These are phyloP conservation scores for Callorhinus ursinus DNA, from an alignment of 2,113 vertebrate genomes.

Conservation along the genomic window DNA sequence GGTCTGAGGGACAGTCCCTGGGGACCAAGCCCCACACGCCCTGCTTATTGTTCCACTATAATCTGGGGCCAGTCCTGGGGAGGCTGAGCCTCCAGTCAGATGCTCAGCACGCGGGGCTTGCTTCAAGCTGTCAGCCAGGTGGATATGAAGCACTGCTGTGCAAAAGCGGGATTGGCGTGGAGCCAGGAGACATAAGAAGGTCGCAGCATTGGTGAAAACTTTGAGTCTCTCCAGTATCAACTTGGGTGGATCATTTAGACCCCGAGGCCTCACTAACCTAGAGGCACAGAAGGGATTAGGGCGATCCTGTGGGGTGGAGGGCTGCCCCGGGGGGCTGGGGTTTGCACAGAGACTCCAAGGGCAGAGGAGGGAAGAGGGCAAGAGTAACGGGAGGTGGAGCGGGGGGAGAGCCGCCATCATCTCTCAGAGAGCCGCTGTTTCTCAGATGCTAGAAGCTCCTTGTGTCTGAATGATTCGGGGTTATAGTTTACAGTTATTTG, in stretches of 20 bases:
- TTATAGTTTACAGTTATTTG: background rate
- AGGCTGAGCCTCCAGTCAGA: background rate
- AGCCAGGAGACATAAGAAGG: background rate
- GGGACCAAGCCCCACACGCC: fast-evolving
- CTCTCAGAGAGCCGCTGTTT: background rate
- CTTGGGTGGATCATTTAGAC: background rate
- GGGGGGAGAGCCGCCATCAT: no score
- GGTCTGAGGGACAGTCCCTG: background rate
- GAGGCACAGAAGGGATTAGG: fast-evolving
- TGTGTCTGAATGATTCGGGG: background rate
- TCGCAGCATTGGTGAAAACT: background rate
- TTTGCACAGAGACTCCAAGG: background rate
- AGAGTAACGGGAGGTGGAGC: background rate
- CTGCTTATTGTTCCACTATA: background rate
- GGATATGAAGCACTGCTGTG: fast-evolving
- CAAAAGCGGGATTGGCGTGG: fast-evolving
- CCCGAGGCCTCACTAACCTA: background rate
- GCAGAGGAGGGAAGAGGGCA: background rate
- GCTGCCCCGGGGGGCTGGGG: background rate
- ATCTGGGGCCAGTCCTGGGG: background rate
- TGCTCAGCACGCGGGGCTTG: background rate
- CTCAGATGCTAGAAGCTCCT: background rate
- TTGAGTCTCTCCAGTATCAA: background rate
- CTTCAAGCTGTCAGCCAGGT: background rate
- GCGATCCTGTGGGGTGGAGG: background rate